Evolutionary conservation across 2,797 vertebrate genomes (phyloP), one percentile per base, ranked within the genome.

Genomic region (Thamnophis elegans): DNA sequence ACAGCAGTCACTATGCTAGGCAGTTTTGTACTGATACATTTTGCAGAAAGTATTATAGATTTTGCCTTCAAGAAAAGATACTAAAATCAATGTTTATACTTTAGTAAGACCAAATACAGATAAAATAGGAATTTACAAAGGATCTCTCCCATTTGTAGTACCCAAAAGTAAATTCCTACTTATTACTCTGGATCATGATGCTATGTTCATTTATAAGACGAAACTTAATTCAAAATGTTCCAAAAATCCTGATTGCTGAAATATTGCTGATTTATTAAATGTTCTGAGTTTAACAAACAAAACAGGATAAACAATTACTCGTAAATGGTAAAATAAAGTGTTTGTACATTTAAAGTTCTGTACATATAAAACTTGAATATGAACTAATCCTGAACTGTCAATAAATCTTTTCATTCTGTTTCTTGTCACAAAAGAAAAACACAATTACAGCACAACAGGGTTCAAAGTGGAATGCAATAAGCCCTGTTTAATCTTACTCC

Each of bases 261-360:
- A 90, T 0, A 20, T 36, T 85, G 85, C 65, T 73, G 62, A 88
- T 96, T 96, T 97, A 96, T 96, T 96, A 94, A 92, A 86, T 60
- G 78, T n/a, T 56, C 92, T 86, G 54, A 87, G 94, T 95, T 82
- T 82, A 25, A 47, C 90, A 91, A 94, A 90, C 68, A 91, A 94
- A 93, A 95, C 60, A 91, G 1, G 6, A 42, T n/a, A 51, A 94
- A 89, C 87, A 93, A 94, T 91, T 0, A 62, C 18, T 47, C 12
- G 0, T 82, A 53, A 92, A 51, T 53, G 93, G 90, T 92, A 87
- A 94, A 93, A 92, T 94, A 89, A 91, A 60, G 32, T 8, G 10
- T 78, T 94, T 93, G 47, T 89, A 90, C 56, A 85, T 90, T 88
- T 60, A 28, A 18, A 92, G 94, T 55, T 26, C 87, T 20, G 51